These are phyloP conservation scores for Anoplolepis gracilipes DNA, from an alignment of 1,140 invertebrate genomes.

Conservation along the genomic window DNA sequence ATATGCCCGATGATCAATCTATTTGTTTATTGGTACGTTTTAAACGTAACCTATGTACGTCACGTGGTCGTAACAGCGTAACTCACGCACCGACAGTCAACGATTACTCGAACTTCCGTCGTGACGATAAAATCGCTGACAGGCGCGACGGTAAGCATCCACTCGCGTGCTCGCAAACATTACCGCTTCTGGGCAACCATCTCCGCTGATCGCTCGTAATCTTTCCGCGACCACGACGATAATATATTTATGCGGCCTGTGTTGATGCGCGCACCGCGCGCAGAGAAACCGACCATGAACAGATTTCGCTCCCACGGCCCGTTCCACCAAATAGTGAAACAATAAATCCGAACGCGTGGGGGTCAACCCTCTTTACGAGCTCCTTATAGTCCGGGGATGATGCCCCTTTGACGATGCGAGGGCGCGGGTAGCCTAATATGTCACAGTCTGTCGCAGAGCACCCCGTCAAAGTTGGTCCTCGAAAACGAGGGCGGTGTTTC, in stretches of 20 bases:
- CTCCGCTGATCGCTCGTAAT: conserved; percentile 45
- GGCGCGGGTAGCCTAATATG: conserved; percentile 84
- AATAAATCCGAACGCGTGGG: conserved; percentile 81
- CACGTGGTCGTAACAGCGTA: conserved; percentile 12
- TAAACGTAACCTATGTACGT: background rate
- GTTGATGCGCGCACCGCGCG: conserved; percentile 38
- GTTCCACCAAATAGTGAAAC: conserved; percentile 83
- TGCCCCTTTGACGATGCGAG: conserved; percentile 69
- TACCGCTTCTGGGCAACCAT: conserved; percentile 42
- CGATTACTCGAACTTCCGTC: conserved; percentile 56
- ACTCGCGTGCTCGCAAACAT: conserved; percentile 50
- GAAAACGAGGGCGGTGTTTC: conserved; percentile 62
- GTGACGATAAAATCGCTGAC: conserved; percentile 43
- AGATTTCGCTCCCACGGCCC: conserved; percentile 74
- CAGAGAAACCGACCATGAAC: conserved; percentile 10
- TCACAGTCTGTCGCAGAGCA: conserved; percentile 85
- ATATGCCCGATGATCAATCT: background rate
- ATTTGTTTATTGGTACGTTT: background rate
- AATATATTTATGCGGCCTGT: conserved; percentile 48
- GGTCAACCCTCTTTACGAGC: conserved; percentile 78
- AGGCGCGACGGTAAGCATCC: conserved; percentile 52
- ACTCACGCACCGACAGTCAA: conserved; percentile 38
- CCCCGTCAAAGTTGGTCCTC: conserved; percentile 57
- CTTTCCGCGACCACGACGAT: conserved; percentile 49
- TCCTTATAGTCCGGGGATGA: conserved; percentile 79